Percentiles rank a stretch among this genome's conserved stretches.
Conservation (phyloP, 2,797 vertebrate genomes). For the Pachyuromys duprasi region DNA sequence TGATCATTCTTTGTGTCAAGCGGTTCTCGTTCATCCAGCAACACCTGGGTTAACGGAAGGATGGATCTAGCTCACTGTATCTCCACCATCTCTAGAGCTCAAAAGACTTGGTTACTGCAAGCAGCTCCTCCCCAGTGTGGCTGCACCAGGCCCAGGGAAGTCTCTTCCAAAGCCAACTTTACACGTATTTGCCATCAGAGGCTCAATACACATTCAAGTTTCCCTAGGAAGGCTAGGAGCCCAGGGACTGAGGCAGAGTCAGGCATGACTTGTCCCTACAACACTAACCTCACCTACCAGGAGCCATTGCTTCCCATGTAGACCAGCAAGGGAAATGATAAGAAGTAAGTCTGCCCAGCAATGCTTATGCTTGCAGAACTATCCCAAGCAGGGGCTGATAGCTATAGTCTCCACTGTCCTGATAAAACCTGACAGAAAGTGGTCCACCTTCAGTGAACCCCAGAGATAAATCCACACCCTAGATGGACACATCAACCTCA, state of each 20-base stretch:
- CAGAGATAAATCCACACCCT: not conserved
- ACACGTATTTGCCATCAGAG: rapidly evolving
- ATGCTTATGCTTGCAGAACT: not conserved
- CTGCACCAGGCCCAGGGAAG: not conserved
- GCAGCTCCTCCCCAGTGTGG: rapidly evolving
- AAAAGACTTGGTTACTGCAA: not conserved
- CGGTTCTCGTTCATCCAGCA: not conserved
- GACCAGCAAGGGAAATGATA: not conserved
- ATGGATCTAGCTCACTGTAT: rapidly evolving
- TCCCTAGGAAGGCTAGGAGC: not conserved
- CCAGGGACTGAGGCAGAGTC: too few species aligned
- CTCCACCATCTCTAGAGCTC: not conserved
- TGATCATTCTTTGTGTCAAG: not conserved
- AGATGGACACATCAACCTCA: not conserved
- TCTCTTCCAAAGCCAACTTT: not conserved
- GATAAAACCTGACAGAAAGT: not conserved
- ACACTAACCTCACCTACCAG: not conserved
- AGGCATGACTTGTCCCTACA: not conserved
- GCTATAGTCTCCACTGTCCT: not conserved
- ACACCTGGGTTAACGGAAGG: not conserved
- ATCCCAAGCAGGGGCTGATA: not conserved
- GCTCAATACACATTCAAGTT: rapidly evolving
- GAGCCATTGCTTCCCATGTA: not conserved
- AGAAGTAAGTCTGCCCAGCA: not conserved
- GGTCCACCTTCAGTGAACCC: not conserved